Evolutionary conservation across 1,140 invertebrate genomes (phyloP).

Genomic region (Neodiprion virginianus): DNA sequence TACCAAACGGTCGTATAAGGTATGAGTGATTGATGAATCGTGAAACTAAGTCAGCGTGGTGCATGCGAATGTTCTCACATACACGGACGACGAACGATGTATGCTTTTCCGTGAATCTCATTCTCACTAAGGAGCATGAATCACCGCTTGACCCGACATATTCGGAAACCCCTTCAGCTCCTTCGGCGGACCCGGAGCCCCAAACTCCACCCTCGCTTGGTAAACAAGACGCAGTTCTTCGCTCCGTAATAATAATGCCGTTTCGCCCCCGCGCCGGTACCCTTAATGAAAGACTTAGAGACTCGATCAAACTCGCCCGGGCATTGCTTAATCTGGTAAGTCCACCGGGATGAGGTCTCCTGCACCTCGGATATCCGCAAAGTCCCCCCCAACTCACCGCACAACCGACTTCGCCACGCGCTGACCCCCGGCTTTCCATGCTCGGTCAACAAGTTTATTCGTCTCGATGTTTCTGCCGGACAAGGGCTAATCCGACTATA

Average conservation of each 20-base stretch:
- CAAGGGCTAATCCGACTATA: constrained; percentile 37
- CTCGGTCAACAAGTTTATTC: constrained; percentile 44
- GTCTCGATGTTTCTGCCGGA: constrained; percentile 42
- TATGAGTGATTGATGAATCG: too few relatives aligned
- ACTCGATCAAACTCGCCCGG: constrained; percentile 51
- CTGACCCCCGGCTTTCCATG: constrained; percentile 33
- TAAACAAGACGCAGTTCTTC: constrained; percentile 47
- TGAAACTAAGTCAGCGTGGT: too few relatives aligned
- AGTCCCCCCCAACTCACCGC: not conserved
- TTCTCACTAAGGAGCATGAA: not conserved
- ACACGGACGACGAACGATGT: too few relatives aligned
- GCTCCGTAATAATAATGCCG: constrained; percentile 48
- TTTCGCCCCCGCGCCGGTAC: constrained; percentile 23
- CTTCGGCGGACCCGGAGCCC: constrained; percentile 23
- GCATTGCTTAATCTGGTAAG: constrained; percentile 51
- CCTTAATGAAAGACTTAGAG: constrained; percentile 53
- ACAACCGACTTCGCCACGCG: constrained; percentile 25
- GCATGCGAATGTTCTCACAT: too few relatives aligned
- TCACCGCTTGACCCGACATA: constrained; percentile 8
- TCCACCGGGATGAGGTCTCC: constrained; percentile 39
- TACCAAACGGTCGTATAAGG: constrained; percentile 17
- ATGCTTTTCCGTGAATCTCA: too few relatives aligned
- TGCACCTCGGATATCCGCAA: not conserved
- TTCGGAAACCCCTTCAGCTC: constrained; percentile 36
- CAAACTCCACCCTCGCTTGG: constrained; percentile 42